Conservation (phyloP, 1,140 invertebrate species). For the Drosophila funebris region DNA sequence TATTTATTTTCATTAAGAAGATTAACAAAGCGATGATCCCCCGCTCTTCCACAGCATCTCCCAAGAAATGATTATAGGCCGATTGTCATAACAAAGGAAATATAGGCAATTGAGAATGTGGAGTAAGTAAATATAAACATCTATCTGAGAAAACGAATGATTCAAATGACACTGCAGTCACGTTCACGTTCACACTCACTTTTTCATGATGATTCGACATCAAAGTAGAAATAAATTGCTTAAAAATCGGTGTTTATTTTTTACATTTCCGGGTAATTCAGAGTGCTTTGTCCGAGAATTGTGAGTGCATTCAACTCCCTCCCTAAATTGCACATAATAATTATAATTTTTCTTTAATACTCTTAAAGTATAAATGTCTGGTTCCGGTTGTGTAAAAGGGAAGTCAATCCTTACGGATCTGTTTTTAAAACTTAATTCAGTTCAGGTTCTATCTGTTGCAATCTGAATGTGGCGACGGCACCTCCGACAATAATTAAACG, state of each 20-base stretch:
- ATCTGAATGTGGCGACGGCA: conserved; percentile 25
- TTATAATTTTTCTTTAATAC: conserved; percentile 31
- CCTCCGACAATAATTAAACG: conserved; percentile 19
- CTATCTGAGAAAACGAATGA: background rate
- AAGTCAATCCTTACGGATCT: conserved; percentile 33
- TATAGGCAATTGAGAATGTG: background rate
- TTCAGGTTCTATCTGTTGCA: background rate
- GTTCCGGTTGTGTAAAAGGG: conserved; percentile 26
- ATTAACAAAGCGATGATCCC: conserved; percentile 13
- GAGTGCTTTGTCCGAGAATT: conserved; percentile 14
- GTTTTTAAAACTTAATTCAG: background rate
- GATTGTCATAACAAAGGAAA: conserved; percentile 18
- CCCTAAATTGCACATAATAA: conserved; percentile 24
- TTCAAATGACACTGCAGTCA: conserved; percentile 1
- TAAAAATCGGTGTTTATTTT: conserved; percentile 6
- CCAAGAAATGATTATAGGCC: background rate
- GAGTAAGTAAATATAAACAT: background rate
- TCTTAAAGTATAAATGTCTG: conserved; percentile 14
- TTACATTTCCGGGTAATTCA: conserved; percentile 19
- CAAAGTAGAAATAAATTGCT: background rate
- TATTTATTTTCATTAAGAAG: conserved; percentile 8
- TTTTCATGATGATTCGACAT: background rate
- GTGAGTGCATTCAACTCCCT: conserved; percentile 61
- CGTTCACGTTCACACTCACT: background rate
- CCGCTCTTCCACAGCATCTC: background rate